A percentile compares a stretch with the other conserved stretches of the same genome.
Evolutionary conservation across 2,113 vertebrate species (phyloP).

Genomic region (Coptodon bakossiorum): DNA sequence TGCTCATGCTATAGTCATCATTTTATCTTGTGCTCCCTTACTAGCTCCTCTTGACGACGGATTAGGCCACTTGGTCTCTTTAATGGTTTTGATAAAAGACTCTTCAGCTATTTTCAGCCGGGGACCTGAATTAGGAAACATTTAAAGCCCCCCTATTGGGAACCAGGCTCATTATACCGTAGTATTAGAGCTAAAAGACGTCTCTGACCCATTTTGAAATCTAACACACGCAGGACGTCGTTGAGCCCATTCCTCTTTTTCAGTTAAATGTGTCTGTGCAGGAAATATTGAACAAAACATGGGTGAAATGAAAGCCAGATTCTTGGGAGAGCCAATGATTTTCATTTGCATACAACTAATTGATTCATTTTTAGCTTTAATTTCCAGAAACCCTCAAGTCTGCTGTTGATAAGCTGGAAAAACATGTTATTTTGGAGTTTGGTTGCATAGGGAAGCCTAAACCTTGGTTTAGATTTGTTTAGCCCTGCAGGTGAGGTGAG

Average conservation of each 20-base stretch:
- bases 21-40: neutral
- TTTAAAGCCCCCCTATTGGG: slow-evolving; percentile 33
- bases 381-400: neutral
- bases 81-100: slow-evolving; percentile 2
- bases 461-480: neutral
- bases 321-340: neutral
- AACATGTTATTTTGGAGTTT: neutral
- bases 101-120: slow-evolving; percentile 44
- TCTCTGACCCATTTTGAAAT: slow-evolving; percentile 44
- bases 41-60: neutral
- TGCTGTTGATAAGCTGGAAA: neutral
- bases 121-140: slow-evolving; percentile 34
- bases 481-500: slow-evolving; percentile 7
- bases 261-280: neutral
- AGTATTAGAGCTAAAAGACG: slow-evolving; percentile 27
- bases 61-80: slow-evolving; percentile 20
- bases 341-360: neutral
- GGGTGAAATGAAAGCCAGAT: neutral
- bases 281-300: neutral
- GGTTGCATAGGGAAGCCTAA: neutral
- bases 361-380: neutral
- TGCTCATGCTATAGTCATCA: neutral
- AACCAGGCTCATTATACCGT: slow-evolving; percentile 43
- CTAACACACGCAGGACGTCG: neutral
- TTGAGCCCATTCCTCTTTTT: neutral